Evolutionary conservation across 2,113 vertebrate genomes (phyloP).

Genomic region (Delphinapterus leucas): DNA sequence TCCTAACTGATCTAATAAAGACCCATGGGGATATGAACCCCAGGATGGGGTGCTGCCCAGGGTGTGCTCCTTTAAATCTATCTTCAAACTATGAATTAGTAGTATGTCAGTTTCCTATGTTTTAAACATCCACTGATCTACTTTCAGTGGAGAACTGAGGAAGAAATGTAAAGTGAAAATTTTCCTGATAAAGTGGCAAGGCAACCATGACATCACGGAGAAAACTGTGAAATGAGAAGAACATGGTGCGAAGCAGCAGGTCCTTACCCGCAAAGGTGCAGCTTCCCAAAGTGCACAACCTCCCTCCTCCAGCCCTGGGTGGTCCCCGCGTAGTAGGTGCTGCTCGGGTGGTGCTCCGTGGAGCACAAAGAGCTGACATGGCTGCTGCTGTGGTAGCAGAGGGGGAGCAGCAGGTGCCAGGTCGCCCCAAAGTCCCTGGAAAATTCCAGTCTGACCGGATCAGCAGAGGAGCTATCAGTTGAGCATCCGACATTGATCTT

Average conservation of each 20-base stretch:
- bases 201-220: neutral
- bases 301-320: conserved; percentile 96
- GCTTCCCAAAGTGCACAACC: conserved; percentile 93
- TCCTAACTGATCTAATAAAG: neutral
- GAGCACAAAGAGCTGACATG: conserved; percentile 94
- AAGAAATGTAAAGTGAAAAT: neutral
- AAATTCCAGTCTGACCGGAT: conserved; percentile 94
- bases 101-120: neutral
- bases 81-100: neutral
- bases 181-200: no score
- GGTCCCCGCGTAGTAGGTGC: conserved; percentile 94
- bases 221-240: neutral
- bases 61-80: neutral
- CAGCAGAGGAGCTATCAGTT: conserved; percentile 91
- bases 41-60: neutral
- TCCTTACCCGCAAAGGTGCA: conserved; percentile 95
- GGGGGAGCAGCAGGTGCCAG: conserved; percentile 95
- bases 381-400: conserved; percentile 92
- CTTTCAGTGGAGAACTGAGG: neutral
- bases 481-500: conserved; percentile 98
- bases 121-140: neutral
- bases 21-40: neutral
- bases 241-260: neutral
- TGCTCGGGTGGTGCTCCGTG: conserved; percentile 95
- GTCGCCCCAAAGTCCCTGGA: conserved; percentile 96